Evolutionary conservation across 2,888 invertebrate species (phyloP).

Genomic region (Melanostoma scalare): DNA sequence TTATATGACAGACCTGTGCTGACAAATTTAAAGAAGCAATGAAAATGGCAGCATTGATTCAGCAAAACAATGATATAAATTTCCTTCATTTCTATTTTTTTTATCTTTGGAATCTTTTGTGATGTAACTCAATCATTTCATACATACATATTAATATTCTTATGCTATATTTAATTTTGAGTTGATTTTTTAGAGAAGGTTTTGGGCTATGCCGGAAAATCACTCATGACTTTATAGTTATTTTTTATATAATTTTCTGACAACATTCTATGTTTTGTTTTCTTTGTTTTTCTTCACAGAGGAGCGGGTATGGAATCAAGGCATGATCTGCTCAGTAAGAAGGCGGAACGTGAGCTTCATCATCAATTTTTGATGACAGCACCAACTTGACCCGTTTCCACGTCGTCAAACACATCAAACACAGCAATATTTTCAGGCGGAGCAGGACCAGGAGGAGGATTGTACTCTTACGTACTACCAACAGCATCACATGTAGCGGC

Average conservation of each 20-base stretch:
- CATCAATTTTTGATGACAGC: constrained; percentile 82
- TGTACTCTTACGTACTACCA: constrained; percentile 81
- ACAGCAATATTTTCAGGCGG: constrained; percentile 74
- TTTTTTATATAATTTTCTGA: background rate
- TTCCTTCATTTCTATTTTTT: too few relatives aligned
- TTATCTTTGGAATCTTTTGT: too few relatives aligned
- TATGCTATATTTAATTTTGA: too few relatives aligned
- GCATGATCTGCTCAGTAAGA: constrained; percentile 82
- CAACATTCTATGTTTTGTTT: background rate
- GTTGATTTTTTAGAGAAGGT: too few relatives aligned
- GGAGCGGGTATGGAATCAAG: constrained; percentile 83
- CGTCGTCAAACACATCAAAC: constrained; percentile 72
- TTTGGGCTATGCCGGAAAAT: background rate
- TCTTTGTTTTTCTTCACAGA: constrained; percentile 76
- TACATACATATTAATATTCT: too few relatives aligned
- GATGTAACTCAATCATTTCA: too few relatives aligned
- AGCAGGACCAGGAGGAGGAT: constrained; percentile 76
- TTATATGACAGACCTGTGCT: too few relatives aligned
- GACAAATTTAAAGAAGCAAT: too few relatives aligned
- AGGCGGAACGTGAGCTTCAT: constrained; percentile 81
- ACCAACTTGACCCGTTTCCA: constrained; percentile 82
- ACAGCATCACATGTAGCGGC: constrained; percentile 80
- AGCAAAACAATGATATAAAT: too few relatives aligned
- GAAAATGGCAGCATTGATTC: too few relatives aligned
- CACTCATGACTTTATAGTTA: background rate